Percentiles rank a stretch among this genome's conserved stretches.
Evolutionary conservation across 2,797 vertebrate genomes (phyloP).

Genomic region (Microctenopoma steveboyesi): DNA sequence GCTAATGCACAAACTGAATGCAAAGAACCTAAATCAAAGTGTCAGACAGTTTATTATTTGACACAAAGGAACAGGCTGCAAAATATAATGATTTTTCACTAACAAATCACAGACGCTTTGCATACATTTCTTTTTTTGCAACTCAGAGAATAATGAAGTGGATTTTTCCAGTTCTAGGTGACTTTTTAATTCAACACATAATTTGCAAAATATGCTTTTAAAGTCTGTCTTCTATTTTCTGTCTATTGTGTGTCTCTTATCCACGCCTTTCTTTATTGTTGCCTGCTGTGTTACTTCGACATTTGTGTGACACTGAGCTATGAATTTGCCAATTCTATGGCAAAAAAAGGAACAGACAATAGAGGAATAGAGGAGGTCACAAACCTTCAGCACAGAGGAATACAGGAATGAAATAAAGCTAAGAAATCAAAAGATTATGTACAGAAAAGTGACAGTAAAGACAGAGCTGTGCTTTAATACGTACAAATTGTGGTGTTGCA

Average conservation of each 20-base stretch:
- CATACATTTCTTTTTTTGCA: slow-evolving; percentile 3
- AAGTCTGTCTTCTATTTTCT: slow-evolving; percentile 23
- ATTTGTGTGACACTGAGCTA: slow-evolving; percentile 35
- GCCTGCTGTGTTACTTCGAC: slow-evolving; percentile 9
- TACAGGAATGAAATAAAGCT: slow-evolving; percentile 6
- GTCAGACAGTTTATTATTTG: background rate
- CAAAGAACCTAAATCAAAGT: slow-evolving; percentile 1
- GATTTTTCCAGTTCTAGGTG: slow-evolving; percentile 4
- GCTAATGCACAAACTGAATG: slow-evolving; percentile 4
- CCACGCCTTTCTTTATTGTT: background rate
- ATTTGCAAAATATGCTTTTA: slow-evolving; percentile 4
- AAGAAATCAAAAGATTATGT: slow-evolving; percentile 31
- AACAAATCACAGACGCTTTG: slow-evolving; percentile 5
- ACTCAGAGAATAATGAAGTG: slow-evolving; percentile 18
- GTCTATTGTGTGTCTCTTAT: slow-evolving; percentile 5
- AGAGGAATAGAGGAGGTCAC: slow-evolving; percentile 23
- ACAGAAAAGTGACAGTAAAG: slow-evolving; percentile 29
- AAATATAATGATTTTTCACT: background rate
- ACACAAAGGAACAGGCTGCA: background rate
- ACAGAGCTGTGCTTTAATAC: background rate
- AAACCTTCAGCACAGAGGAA: slow-evolving; percentile 21
- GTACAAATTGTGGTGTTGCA: slow-evolving; percentile 22
- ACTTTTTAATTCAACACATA: slow-evolving; percentile 17
- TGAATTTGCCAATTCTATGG: slow-evolving; percentile 22
- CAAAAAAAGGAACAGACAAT: slow-evolving; percentile 28